Evolutionary conservation across 2,888 invertebrate genomes (phyloP), one percentile per base, ranked within the genome.

Genomic region (Phytoseiulus persimilis): DNA sequence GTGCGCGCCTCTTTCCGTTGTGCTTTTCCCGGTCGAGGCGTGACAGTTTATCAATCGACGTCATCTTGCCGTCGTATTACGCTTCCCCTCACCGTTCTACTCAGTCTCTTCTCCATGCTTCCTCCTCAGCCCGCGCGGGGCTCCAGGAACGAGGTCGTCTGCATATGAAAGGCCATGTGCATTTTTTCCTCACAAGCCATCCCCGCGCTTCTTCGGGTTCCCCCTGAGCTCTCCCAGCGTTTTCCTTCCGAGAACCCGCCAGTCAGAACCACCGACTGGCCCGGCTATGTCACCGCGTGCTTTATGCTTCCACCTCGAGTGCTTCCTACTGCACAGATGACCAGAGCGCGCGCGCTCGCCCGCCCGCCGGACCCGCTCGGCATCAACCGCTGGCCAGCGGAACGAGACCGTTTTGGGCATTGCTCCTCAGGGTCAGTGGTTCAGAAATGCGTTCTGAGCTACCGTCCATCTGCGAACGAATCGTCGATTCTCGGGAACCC

Each of bases 31-130:
- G 65, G 65, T 14, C 65, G 65, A 65, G 65, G 65, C 65, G 65
- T 65, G 65, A 65, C 65, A 65, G 65, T 65, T 65, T 65, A 65
- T 65, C 65, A 65, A 65, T 65, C 65, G 65, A 65, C 65, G 65
- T 65, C 65, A 65, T 65, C 65, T 65, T 65, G 18, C 65, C 65
- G 65, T 65, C 65, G 65, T 65, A 65, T 65, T 65, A 65, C 65
- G 65, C 11, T 65, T 23, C 18, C 23, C 65, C 65, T 2, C 65
- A 65, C 65, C 18, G 65, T 28, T 65, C 65, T 23, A 23, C 65
- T 28, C 65, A 28, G 65, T 14, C 65, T 14, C 65, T 65, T 28
- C 65, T 65, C 39, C 39, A 3, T 9, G 5, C 39, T 9, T 9
- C 39, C 39, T 39, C 9, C 39, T 39, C 39, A 9, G 39, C 39